These are phyloP conservation scores for Amblyornis subalaris DNA, from an alignment of 2,113 vertebrate genomes.

Conservation along the genomic window DNA sequence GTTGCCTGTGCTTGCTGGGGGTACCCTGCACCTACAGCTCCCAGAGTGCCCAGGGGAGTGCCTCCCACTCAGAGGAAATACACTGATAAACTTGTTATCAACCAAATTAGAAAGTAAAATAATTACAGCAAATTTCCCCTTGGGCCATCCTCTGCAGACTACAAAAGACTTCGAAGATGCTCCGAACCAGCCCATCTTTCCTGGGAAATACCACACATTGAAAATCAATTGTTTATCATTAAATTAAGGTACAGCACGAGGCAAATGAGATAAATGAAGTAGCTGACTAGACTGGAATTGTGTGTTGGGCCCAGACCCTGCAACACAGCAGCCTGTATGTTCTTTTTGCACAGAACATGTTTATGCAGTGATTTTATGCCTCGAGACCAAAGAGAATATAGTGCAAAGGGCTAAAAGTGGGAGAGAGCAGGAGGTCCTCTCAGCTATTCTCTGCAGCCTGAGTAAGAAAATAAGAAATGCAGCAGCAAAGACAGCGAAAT, in stretches of 20 bases:
- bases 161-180: not conserved
- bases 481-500: not conserved
- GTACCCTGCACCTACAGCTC: not conserved
- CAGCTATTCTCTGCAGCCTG: not conserved
- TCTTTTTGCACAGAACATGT: not conserved
- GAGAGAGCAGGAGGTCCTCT: not conserved
- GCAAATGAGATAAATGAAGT: not conserved
- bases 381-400: not conserved
- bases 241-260: not conserved
- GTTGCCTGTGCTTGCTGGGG: not conserved
- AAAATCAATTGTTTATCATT: not conserved
- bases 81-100: not conserved
- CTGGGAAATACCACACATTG: not conserved
- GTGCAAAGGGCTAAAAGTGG: not conserved
- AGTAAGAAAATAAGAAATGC: not conserved
- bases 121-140: constrained; percentile 6
- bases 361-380: not conserved
- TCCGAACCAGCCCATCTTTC: not conserved
- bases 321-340: not conserved
- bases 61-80: not conserved
- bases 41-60: accelerated
- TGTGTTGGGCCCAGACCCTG: not conserved
- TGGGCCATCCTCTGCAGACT: not conserved
- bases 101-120: not conserved
- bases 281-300: accelerated